Percentiles rank a stretch among this genome's conserved stretches.
Conservation (phyloP, 2,888 invertebrate genomes). For the Trisateles emortualis region DNA sequence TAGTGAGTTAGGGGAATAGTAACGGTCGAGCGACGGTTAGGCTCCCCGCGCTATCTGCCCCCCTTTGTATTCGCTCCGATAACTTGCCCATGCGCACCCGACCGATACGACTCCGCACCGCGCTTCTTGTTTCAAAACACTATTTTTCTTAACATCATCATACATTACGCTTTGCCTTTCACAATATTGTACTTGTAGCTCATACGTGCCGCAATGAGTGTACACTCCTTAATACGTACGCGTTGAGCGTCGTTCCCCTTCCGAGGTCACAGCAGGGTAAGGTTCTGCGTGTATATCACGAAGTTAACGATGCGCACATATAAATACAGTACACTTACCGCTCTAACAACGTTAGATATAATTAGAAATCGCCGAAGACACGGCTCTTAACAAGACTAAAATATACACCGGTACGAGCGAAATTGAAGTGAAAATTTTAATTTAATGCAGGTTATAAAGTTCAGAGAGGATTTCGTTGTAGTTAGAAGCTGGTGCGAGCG, state of each 20-base stretch:
- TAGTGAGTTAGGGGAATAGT: slow-evolving; percentile 83
- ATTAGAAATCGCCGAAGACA: slow-evolving; percentile 35
- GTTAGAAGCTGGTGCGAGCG: slow-evolving; percentile 53
- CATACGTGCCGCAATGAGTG: slow-evolving; percentile 69
- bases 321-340: slow-evolving; percentile 52
- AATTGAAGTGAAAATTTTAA: slow-evolving; percentile 48
- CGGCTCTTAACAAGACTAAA: slow-evolving; percentile 19
- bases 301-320: slow-evolving; percentile 78
- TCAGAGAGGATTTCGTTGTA: slow-evolving; percentile 46
- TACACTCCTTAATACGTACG: slow-evolving; percentile 33
- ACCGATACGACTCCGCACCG: slow-evolving; percentile 80
- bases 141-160: slow-evolving; percentile 67
- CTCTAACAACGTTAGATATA: slow-evolving; percentile 28
- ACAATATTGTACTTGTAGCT: slow-evolving; percentile 47
- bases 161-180: slow-evolving; percentile 72
- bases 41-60: slow-evolving; percentile 86
- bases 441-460: slow-evolving; percentile 59
- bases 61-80: slow-evolving; percentile 86
- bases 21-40: slow-evolving; percentile 86
- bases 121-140: slow-evolving; percentile 81
- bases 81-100: slow-evolving; percentile 86
- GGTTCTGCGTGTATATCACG: slow-evolving; percentile 72
- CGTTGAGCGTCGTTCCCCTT: slow-evolving; percentile 25
- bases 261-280: slow-evolving; percentile 62
- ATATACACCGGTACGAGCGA: slow-evolving; percentile 26